Percentiles rank a stretch among this genome's conserved stretches.
Conservation (phyloP, 2,113 vertebrate genomes). For the Sphaerodactylus townsendi region DNA sequence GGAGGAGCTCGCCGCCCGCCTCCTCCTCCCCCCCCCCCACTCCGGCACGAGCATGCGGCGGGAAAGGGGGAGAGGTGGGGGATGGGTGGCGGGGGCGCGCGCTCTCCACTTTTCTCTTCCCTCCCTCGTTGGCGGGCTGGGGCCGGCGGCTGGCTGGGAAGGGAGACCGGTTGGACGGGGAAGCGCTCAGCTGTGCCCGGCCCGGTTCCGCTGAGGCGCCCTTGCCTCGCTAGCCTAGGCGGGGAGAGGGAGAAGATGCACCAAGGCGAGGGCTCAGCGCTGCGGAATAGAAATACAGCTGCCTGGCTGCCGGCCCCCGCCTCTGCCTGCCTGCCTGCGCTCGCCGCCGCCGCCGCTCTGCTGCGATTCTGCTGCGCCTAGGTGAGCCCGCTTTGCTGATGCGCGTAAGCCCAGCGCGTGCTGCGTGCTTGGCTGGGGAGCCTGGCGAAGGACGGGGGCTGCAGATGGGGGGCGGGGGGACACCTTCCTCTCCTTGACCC, state of each 20-base stretch:
- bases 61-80: background rate
- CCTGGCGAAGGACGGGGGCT: constrained; percentile 16
- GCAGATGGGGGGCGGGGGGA: constrained; percentile 13
- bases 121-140: background rate
- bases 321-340: constrained; percentile 41
- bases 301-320: constrained; percentile 24
- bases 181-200: constrained; percentile 35
- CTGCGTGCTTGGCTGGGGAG: background rate
- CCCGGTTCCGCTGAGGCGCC: constrained; percentile 50
- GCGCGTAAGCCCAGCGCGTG: constrained; percentile 18
- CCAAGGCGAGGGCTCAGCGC: constrained; percentile 48
- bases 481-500: background rate
- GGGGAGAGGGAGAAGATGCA: constrained; percentile 54
- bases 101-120: background rate
- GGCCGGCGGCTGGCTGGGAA: background rate
- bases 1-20: background rate
- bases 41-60: background rate
- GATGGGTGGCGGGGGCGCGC: background rate
- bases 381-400: constrained; percentile 31
- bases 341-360: constrained; percentile 26
- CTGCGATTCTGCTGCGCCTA: background rate
- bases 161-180: constrained; percentile 13
- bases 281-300: constrained; percentile 44
- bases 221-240: constrained; percentile 35
- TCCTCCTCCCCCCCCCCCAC: no score